These are phyloP conservation scores for Isotomurus palustris DNA, from an alignment of 2,888 invertebrate species.

Conservation along the genomic window DNA sequence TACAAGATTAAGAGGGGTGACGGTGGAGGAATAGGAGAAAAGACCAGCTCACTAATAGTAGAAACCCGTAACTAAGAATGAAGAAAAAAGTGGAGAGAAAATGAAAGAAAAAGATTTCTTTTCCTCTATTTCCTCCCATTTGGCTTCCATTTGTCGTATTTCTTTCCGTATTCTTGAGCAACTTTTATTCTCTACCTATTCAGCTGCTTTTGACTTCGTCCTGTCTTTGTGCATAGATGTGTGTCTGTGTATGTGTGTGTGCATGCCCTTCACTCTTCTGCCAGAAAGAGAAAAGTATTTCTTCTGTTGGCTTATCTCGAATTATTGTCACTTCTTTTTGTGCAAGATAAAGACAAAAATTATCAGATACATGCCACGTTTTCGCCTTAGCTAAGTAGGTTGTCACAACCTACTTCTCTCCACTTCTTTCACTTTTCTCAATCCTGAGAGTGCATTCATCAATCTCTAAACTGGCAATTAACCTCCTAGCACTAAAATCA, in stretches of 20 bases:
- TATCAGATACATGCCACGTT: conserved; percentile 3
- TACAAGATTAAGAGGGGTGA: too few species aligned
- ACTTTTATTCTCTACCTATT: neutral
- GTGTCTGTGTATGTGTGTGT: neutral
- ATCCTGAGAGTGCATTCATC: too few species aligned
- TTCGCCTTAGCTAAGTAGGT: neutral
- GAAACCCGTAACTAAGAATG: neutral
- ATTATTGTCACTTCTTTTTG: conserved; percentile 7
- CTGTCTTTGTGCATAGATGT: neutral
- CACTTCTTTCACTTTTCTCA: too few species aligned
- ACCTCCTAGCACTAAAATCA: too few species aligned
- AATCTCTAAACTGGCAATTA: too few species aligned
- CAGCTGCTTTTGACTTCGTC: neutral
- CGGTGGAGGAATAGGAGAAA: neutral
- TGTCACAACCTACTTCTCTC: too few species aligned
- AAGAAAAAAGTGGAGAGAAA: conserved; percentile 6
- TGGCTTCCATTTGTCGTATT: conserved; percentile 9
- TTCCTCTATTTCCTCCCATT: conserved; percentile 10
- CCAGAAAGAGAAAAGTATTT: conserved; percentile 1
- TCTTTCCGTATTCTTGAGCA: conserved; percentile 7
- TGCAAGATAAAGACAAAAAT: neutral
- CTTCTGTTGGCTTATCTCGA: conserved; percentile 4
- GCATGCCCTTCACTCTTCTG: neutral
- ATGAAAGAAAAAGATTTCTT: conserved; percentile 13
- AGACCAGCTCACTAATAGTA: neutral